These are phyloP conservation scores for Mesorhabditis spiculigera DNA, from an alignment of 2,888 invertebrate genomes.

Conservation along the genomic window DNA sequence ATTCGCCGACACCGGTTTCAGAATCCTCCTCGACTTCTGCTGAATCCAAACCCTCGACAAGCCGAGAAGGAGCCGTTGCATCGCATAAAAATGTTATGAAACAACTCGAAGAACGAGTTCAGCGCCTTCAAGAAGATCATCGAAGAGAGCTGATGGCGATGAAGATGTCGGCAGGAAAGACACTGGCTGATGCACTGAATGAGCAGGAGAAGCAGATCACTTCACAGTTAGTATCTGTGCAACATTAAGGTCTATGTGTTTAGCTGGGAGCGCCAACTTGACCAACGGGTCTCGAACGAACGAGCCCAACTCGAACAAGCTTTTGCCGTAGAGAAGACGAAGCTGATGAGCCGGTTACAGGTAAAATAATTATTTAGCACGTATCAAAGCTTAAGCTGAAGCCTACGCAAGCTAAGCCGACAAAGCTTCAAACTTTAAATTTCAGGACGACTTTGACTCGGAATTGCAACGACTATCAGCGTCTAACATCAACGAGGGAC, in stretches of 20 bases:
- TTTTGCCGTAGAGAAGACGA: constrained; percentile 40
- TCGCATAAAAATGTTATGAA: neutral
- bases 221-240: neutral
- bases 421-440: neutral
- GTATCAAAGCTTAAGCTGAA: neutral
- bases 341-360: constrained; percentile 35
- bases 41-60: neutral
- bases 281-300: constrained; percentile 17
- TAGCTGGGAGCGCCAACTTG: constrained; percentile 16
- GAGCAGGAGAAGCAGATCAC: constrained; percentile 22
- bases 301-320: constrained; percentile 23
- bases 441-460: constrained; percentile 25
- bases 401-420: neutral
- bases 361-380: constrained; percentile 7
- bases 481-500: constrained; percentile 13
- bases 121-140: neutral
- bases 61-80: neutral
- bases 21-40: neutral
- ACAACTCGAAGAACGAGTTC: neutral
- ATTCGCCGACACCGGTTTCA: neutral
- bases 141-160: constrained; percentile 11
- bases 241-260: neutral
- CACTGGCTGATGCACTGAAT: constrained; percentile 19
- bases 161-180: constrained; percentile 12
- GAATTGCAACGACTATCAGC: constrained; percentile 21